Evolutionary conservation across 1,140 invertebrate genomes (phyloP), one percentile per base, ranked within the genome.

Genomic region (Zaprionus vittiger): DNA sequence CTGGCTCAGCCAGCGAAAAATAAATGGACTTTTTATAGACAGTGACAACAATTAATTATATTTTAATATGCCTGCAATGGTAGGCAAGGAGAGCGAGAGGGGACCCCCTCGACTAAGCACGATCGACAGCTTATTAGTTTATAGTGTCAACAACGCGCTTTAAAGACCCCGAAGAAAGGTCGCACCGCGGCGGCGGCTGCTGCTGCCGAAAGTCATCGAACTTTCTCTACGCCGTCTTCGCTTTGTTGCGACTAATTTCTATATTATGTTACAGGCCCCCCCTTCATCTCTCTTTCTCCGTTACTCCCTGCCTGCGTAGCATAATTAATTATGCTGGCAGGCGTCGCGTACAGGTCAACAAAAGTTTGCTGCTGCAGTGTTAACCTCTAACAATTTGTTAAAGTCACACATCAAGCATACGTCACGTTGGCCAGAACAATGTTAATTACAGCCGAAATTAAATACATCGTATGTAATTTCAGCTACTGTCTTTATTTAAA

Each of bases 31-130:
- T 89, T 89, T 90, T 75, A 89, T 89, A 90, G 85, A 90, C 85
- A 84, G 84, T 89, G 84, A 90, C 81, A 89, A 90, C 85, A 90
- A 89, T 89, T 90, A 89, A 89, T 89, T 89, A 89, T 89, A 82
- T 90, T 85, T 89, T 90, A 90, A 89, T 89, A 90, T 90, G 85
- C 82, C 54, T 70, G 72, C 71, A 79, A 70, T 65, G 17, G 47
- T n/a, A n/a, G n/a, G 41, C 34, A 37, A 17, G n/a, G 2, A 17
- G 41, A 41, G 1, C 12, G 20, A 14, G 20, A 24, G n/a, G 7
- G 17, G 44, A 17, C 20, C 47, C 26, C 49, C 17, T 6, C 54
- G 47, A 68, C 47, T 57, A 52, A 67, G 59, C 84, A 71, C 69
- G 72, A 41, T 60, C 72, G 63, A 78, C 74, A 80, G 84, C 84